These are phyloP conservation scores for Manis pentadactyla DNA, from an alignment of 2,797 vertebrate species.

Conservation along the genomic window DNA sequence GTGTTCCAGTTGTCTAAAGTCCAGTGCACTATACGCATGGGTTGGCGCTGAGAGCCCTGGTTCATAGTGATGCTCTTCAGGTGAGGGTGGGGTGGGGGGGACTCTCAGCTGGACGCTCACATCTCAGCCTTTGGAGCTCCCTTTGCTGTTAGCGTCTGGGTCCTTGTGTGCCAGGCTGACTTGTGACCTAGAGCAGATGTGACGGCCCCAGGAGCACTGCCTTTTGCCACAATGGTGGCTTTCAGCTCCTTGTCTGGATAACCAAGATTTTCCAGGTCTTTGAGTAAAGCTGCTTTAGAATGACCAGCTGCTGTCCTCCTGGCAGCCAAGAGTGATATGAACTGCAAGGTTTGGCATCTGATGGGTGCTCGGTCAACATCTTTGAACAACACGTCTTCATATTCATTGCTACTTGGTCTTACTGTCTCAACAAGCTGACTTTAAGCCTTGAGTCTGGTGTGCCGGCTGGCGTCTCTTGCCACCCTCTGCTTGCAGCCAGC, in stretches of 20 bases:
- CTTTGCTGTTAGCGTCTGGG: neutral
- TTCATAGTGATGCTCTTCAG: neutral
- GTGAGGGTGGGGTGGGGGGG: neutral
- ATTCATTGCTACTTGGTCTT: neutral
- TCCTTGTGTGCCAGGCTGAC: constrained; percentile 28
- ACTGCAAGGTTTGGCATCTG: neutral
- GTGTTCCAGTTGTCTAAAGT: constrained; percentile 26
- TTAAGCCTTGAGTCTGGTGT: neutral
- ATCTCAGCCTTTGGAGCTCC: neutral
- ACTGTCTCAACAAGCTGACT: neutral
- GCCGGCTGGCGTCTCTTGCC: neutral
- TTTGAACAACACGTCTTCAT: neutral
- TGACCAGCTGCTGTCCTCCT: neutral
- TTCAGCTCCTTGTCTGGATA: neutral
- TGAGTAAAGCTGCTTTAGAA: constrained; percentile 22
- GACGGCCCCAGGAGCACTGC: constrained; percentile 20
- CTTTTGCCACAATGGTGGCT: constrained; percentile 50
- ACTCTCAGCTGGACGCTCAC: neutral
- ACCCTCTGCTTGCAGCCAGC: neutral
- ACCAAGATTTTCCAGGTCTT: constrained; percentile 44
- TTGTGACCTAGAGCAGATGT: constrained; percentile 43
- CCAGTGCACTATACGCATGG: neutral
- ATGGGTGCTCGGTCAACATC: neutral
- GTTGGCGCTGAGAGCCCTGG: neutral
- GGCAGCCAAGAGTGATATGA: constrained; percentile 30